phyloP scores from a whole-genome alignment of 1,140 invertebrate genomes.

The Dryas iulia region DNA sequence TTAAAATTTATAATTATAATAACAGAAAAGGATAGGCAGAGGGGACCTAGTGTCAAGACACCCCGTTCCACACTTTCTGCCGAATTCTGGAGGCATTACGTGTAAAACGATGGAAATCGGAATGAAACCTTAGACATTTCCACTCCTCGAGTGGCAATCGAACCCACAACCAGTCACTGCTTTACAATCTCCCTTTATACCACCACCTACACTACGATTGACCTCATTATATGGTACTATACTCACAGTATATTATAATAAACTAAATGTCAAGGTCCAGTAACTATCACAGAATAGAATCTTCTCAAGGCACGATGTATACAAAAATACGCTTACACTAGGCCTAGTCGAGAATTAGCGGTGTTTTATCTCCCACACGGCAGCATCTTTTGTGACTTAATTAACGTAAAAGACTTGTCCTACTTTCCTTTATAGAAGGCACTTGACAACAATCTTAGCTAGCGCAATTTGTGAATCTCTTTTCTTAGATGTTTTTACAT shows the following conservation, averaged over 20 bases:
- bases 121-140: too few species aligned
- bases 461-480: background rate
- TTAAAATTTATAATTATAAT: too few species aligned
- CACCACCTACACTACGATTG: background rate
- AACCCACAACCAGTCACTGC: too few species aligned
- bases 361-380: slow-evolving; percentile 1
- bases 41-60: too few species aligned
- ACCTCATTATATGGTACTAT: too few species aligned
- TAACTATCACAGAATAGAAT: background rate
- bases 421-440: background rate
- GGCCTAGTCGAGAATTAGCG: background rate
- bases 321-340: background rate
- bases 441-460: background rate
- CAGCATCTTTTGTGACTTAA: slow-evolving; percentile 9
- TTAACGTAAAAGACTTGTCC: slow-evolving; percentile 5
- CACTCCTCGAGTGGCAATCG: too few species aligned
- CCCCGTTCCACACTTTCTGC: too few species aligned
- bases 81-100: too few species aligned
- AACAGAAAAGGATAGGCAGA: too few species aligned
- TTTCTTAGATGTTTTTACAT: background rate
- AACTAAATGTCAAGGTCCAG: background rate
- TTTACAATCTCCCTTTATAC: too few species aligned
- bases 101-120: too few species aligned
- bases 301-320: background rate
- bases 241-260: too few species aligned